These are phyloP conservation scores for Psephotus haematonotus DNA, from an alignment of 2,113 vertebrate genomes.

Conservation along the genomic window DNA sequence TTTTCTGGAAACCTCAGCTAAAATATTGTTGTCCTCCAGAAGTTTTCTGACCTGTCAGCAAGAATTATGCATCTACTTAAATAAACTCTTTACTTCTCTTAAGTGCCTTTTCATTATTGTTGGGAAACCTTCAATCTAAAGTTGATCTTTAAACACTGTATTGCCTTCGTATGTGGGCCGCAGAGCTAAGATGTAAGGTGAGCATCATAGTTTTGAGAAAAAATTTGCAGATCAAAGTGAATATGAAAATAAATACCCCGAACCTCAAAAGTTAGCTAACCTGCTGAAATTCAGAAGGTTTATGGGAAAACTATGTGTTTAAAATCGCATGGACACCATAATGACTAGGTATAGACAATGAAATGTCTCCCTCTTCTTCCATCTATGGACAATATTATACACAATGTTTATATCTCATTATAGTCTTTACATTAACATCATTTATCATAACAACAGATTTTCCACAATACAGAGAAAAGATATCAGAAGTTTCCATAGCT, in stretches of 20 bases:
- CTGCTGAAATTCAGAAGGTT: neutral
- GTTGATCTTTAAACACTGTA: neutral
- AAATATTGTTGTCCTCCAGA: neutral
- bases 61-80: neutral
- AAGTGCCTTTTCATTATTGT: neutral
- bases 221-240: neutral
- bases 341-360: neutral
- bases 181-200: neutral
- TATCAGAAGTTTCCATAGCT: neutral
- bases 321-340: neutral
- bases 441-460: neutral
- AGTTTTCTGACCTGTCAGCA: neutral
- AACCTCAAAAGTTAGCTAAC: neutral
- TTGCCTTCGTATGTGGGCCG: neutral
- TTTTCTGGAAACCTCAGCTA: neutral
- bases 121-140: neutral
- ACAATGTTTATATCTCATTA: neutral
- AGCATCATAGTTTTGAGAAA: neutral
- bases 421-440: neutral
- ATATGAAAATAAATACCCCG: neutral
- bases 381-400: neutral
- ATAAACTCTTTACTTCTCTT: neutral
- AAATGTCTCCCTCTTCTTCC: neutral
- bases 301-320: accelerated
- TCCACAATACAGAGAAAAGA: neutral